phyloP scores from a whole-genome alignment of 2,113 vertebrate genomes.

The Tapirus terrestris region DNA sequence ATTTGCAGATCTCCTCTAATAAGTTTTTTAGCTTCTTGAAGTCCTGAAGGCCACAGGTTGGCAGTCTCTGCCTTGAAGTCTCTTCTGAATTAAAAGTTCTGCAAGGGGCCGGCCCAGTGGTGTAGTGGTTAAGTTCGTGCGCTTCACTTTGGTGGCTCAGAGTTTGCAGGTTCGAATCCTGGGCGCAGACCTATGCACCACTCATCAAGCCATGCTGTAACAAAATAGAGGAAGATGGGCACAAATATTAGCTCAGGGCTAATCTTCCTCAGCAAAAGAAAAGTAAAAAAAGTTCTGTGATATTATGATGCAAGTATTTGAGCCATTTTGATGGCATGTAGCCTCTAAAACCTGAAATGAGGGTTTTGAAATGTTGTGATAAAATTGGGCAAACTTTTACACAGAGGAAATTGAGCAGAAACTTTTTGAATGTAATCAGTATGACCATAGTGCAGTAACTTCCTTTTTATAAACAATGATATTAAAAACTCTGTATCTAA shows the following conservation, averaged over 20 bases:
- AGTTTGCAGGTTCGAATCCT: no score
- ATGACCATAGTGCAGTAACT: background rate
- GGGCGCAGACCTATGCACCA: no score
- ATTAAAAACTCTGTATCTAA: background rate
- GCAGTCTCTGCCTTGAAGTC: background rate
- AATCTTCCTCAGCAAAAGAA: no score
- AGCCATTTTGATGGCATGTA: background rate
- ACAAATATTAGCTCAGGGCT: no score
- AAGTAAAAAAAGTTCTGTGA: background rate
- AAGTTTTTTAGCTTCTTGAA: background rate
- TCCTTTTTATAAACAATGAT: background rate
- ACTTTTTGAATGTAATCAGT: background rate
- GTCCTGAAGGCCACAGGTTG: background rate
- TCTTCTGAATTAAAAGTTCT: slow-evolving; percentile 23
- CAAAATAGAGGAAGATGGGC: no score
- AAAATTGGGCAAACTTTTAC: background rate
- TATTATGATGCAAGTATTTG: background rate
- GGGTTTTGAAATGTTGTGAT: background rate
- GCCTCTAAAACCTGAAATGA: slow-evolving; percentile 11
- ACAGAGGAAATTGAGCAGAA: background rate
- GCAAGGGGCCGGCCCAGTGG: no score
- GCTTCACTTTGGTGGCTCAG: no score
- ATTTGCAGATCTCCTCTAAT: background rate
- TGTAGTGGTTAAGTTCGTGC: no score
- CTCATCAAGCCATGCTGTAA: no score